Evolutionary conservation across 2,113 vertebrate species (phyloP), one percentile per base, ranked within the genome.

Genomic region (Neomonachus schauinslandi): DNA sequence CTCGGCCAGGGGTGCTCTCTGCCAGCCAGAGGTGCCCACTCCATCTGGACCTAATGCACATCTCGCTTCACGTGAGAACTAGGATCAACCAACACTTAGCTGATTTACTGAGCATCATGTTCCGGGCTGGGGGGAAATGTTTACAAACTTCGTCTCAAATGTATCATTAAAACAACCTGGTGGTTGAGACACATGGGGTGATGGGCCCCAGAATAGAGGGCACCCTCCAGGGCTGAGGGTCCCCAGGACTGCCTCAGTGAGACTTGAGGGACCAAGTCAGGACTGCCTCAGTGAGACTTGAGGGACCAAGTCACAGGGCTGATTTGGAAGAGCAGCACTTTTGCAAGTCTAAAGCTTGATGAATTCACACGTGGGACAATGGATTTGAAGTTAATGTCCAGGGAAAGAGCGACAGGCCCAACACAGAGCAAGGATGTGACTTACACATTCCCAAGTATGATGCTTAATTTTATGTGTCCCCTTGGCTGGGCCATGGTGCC

Each of bases 321-420:
- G 28, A 19, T 26, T 5, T 39, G 21, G 36, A n/a, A 46, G 72
- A 26, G n/a, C 6, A 26, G 2, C 61, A 21, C 5, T 11, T 15
- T 28, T 8, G 24, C 16, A 1, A 7, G 49, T 31, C 61, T 31
- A 22, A 12, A 33, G 26, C 69, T 5, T 0, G 0, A 21, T 10
- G 19, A 12, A n/a, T 4, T 59, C 14, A 2, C 0, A 22, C 2
- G 28, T 0, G 0, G 0, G 22, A 21, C 36, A 7, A 14, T 4
- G 33, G 36, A 14, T 49, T 0, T 46, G 51, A 69, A 49, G 61
- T 36, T n/a, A 7, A 11, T 1, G 22, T 49, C 57, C 72, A 69
- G 61, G 33, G 74, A 36, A 22, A 49, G 16, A 0, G 1, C 10
- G 14, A 4, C 7, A 2, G 15, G 21, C 36, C 72, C 31, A 5